These are phyloP conservation scores for Hesperophylax magnus DNA, from an alignment of 1,140 invertebrate species.

Conservation along the genomic window DNA sequence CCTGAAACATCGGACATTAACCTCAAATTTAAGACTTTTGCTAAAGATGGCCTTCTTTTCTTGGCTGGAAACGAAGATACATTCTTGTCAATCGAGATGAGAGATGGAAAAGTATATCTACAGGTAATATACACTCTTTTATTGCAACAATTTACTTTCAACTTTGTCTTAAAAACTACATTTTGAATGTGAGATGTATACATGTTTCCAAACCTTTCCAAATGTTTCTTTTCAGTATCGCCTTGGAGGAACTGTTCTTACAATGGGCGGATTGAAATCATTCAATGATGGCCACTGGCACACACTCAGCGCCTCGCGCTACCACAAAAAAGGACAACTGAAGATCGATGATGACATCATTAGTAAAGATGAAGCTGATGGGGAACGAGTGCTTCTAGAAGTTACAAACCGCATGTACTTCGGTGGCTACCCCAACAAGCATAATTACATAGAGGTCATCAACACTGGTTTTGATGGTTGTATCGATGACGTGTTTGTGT, in stretches of 20 bases:
- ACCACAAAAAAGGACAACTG: conserved; percentile 76
- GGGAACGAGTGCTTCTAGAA: conserved; percentile 68
- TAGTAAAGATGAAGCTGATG: conserved; percentile 61
- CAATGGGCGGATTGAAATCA: conserved; percentile 71
- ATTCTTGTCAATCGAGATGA: conserved; percentile 89
- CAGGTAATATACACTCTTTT: conserved; percentile 65
- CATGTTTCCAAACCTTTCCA: too few species aligned
- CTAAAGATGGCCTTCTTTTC: conserved; percentile 90
- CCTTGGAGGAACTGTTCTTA: conserved; percentile 75
- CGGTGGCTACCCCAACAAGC: conserved; percentile 86
- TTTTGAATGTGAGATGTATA: too few species aligned
- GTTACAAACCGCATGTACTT: conserved; percentile 84
- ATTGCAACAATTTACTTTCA: background rate
- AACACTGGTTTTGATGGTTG: conserved; percentile 93
- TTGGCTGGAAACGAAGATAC: conserved; percentile 81
- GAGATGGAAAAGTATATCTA: conserved; percentile 81
- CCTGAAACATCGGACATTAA: conserved; percentile 73
- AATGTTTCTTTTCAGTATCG: conserved; percentile 70
- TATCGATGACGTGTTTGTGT: conserved; percentile 87
- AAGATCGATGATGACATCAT: conserved; percentile 77
- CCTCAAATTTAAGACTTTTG: conserved; percentile 89
- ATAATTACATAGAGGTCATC: conserved; percentile 76
- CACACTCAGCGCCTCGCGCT: conserved; percentile 78
- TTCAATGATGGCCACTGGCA: conserved; percentile 92
- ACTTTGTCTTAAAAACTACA: too few species aligned